Evolutionary conservation across 2,888 invertebrate genomes (phyloP), one percentile per base, ranked within the genome.

Genomic region (Pasiphila rectangulata): DNA sequence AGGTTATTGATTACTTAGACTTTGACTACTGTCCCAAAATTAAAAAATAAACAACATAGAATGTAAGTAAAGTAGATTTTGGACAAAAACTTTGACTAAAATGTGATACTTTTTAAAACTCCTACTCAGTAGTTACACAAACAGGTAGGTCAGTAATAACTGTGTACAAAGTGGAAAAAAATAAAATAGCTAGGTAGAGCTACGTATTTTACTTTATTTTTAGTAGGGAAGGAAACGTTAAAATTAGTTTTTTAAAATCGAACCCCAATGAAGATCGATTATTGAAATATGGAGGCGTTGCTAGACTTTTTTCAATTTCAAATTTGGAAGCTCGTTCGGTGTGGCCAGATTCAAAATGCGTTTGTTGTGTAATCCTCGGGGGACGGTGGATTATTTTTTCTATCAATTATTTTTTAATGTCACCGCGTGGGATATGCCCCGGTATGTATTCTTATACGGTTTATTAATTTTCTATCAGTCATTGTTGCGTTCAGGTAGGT

Each of bases 341-440:
- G 87, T 86, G 87, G 83, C 83, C 84, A 78, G 62, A 62, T 74
- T 70, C 70, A 73, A 84, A 84, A 87, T 88, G 87, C 83, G 75
- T 87, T 87, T 86, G 83, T 85, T 83, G 82, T 85, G 87, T 87
- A 87, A 87, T 87, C 87, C 87, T 71, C 84, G 20, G 59, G 87
- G 83, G 87, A 79, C 69, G 64, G 4, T 75, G 80, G 87, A 84
- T 87, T 85, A 83, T 78, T 71, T 73, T 79, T 80, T 75, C 46
- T 46, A 69, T 72, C 70, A 77, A 77, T 77, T 78, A 78, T 79
- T 81, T 83, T 81, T 83, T 79, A 70, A 75, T 75, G 75, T 68
- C 66, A 59, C 63, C 60, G 68, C 79, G 81, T 83, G 83, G 83
- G 82, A 78, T 80, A 83, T 77, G 82, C 78, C 56, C 60, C 56